These are phyloP conservation scores for Epinephelus coioides DNA, from an alignment of 2,797 vertebrate species.

Conservation along the genomic window DNA sequence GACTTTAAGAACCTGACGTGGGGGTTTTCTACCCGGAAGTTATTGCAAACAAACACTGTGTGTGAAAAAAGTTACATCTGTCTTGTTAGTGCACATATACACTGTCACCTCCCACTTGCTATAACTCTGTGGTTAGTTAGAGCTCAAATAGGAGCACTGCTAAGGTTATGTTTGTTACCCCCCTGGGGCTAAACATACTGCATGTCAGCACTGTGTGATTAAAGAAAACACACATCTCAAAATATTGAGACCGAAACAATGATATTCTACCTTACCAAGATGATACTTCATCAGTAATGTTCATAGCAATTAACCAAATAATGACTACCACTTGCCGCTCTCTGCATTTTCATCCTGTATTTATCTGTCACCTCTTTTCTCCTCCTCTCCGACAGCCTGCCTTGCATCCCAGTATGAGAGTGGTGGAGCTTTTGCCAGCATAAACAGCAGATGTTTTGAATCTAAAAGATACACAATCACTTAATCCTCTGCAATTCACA, in stretches of 20 bases:
- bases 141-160: not conserved
- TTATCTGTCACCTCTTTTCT: not conserved
- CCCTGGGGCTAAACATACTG: not conserved
- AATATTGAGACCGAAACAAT: not conserved
- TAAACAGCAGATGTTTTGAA: constrained; percentile 73
- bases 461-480: constrained; percentile 56
- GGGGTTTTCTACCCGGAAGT: too few relatives aligned
- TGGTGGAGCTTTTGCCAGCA: constrained; percentile 36
- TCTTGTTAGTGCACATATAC: not conserved
- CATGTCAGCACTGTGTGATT: not conserved
- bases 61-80: not conserved
- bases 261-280: constrained; percentile 6
- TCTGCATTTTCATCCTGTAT: not conserved
- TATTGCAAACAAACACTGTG: too few relatives aligned
- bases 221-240: constrained; percentile 5
- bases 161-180: not conserved
- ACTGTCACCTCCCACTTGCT: not conserved
- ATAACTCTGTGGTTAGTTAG: not conserved
- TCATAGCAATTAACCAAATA: constrained; percentile 15
- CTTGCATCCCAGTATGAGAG: constrained; percentile 6
- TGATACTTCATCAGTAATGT: not conserved
- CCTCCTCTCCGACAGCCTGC: constrained; percentile 10
- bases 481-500: constrained; percentile 54
- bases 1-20: too few relatives aligned
- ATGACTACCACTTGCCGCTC: not conserved